Base-by-base conservation (phyloP, 2,888 invertebrate genomes). In the Metallyticus violacea region DNA sequence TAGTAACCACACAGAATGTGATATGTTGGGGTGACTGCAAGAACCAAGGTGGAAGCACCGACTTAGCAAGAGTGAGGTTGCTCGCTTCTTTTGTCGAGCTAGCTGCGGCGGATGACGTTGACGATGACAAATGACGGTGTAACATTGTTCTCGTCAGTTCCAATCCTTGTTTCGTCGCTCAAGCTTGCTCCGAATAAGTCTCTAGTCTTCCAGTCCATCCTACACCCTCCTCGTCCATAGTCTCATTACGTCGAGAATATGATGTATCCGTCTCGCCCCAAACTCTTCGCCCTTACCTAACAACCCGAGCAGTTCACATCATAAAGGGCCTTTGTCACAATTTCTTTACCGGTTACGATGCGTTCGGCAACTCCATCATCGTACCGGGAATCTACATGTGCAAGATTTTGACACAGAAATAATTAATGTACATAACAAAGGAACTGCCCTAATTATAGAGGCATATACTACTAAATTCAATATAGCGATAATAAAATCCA, bases 61-160 rank as follows among this genome's bases (percentile, higher is more conserved):
- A 62, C 40, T 62, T 62, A 62, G 40, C 40, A 62, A 62, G 40
- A 62, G 40, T 62, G 40, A 62, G 40, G 40, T 62, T 62, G 40
- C 40, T 62, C 40, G 79, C 79, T 79, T 84, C 84, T 85, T 77
- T 85, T 85, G 81, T 81, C 9, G 81, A 81, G 29, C n/a, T 29
- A 81, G 40, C 81, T 25, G 25, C 77, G 77, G 22, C n/a, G 26
- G 78, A 82, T 82, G 86, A 86, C 86, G 28, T 78, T 86, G 83
- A 86, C 78, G 82, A 86, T 86, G 86, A 86, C 83, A 86, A 86
- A 86, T 79, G 86, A 86, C 78, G 30, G 79, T 28, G 82, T 78
- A 86, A 86, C 83, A 86, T 86, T 86, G 86, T 86, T 83, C 83
- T 86, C 83, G 86, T 84, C 78, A 86, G 40, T 83, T 77, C 81